phyloP scores from a whole-genome alignment of 2,888 invertebrate genomes.

The Bugulina stolonifera region DNA sequence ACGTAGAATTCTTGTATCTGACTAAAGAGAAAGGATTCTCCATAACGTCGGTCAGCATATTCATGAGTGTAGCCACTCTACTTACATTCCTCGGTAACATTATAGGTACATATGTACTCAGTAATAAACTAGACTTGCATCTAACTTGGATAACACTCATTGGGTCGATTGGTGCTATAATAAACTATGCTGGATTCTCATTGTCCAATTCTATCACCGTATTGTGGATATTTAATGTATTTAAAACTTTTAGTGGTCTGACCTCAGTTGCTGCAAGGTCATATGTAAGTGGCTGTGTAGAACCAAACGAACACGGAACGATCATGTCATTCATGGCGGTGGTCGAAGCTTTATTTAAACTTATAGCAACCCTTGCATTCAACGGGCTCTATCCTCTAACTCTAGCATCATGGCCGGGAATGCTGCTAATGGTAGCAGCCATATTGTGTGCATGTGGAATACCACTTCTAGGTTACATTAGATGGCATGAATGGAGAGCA shows the following conservation, averaged over 20 bases:
- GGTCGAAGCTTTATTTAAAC: background rate
- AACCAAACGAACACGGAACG: background rate
- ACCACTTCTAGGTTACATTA: background rate
- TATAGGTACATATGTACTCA: background rate
- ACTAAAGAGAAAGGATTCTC: background rate
- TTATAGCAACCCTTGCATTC: background rate
- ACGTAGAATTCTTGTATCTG: background rate
- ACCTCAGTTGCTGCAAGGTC: background rate
- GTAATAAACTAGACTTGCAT: background rate
- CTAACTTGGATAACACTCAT: background rate
- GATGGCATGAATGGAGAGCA: background rate
- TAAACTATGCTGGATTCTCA: background rate
- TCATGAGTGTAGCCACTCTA: background rate
- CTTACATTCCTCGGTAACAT: background rate
- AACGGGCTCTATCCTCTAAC: background rate
- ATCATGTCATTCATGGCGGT: background rate
- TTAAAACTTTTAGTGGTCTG: background rate
- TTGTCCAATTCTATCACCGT: background rate
- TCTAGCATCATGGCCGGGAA: background rate
- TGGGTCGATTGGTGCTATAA: background rate
- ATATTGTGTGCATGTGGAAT: background rate
- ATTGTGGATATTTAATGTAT: background rate
- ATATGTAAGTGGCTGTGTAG: background rate
- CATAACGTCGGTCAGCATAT: background rate
- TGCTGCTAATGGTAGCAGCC: background rate